Base-by-base conservation (phyloP, 2,888 invertebrate species). In the Megalurothrips usitatus region DNA sequence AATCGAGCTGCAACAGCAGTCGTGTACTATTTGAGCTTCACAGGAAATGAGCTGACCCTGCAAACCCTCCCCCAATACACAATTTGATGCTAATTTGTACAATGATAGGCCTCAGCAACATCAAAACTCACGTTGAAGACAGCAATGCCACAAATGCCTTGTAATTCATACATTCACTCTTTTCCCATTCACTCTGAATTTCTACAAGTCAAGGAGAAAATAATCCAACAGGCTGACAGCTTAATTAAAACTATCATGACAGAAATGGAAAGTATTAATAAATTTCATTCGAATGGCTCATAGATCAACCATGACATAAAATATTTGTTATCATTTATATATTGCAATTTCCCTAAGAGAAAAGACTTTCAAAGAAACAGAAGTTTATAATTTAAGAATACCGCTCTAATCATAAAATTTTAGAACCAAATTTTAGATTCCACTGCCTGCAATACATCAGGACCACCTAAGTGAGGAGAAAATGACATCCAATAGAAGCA, bases 61-160 rank as follows among this genome's bases (percentile, higher is more conserved):
- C 68, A 75, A 58, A 75, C 68, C 68, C 26, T 75, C 26, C 26
- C 68, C 68, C 68, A 75, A 23, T 26, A 75, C 68, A 75, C 68
- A 58, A 58, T 58, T 58, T 58, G 58, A 58, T 58, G 58, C 58
- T 58, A 58, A 58, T 75, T 75, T 75, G 68, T 75, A 75, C 68
- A 75, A n/a, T 75, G 68, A 75, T 75, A 75, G 68, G 68, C 68
- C 26, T n/a, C 58, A 58, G 58, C 58, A 58, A n/a, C 58, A 58
- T 58, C 58, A 58, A n/a, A 17, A 58, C 6, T 58, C 2, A 6
- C 17, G n/a, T 17, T 58, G 58, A 17, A 58, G 58, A 17, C 17
- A 17, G 58, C 58, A 8, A 17, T n/a, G n/a, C 14, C 58, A 58
- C n/a, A 58, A 17, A 43, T 43, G 2, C 34, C 2, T 43, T 2